Evolutionary conservation across 1,140 invertebrate genomes (phyloP).

Genomic region (Aradophagus sp.): DNA sequence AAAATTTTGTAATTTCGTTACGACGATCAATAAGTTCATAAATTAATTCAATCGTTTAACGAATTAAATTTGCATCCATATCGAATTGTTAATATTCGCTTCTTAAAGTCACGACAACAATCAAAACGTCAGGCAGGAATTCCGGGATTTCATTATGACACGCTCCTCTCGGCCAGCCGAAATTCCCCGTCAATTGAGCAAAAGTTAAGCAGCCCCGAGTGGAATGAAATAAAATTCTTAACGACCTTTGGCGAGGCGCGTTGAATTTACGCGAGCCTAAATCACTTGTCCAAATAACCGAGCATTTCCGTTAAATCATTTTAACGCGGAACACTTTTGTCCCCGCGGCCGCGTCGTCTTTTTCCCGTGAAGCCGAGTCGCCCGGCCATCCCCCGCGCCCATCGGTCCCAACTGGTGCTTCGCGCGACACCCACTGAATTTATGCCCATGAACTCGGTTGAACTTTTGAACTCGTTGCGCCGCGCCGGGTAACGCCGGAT

Average conservation of each 20-base stretch:
- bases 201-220: conserved; percentile 2
- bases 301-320: conserved; percentile 38
- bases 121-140: no score
- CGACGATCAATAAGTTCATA: no score
- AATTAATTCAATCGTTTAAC: no score
- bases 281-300: conserved; percentile 37
- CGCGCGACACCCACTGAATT: conserved; percentile 63
- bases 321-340: conserved; percentile 17
- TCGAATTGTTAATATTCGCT: no score
- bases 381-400: conserved; percentile 9
- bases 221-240: conserved; percentile 24
- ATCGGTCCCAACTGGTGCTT: conserved; percentile 26
- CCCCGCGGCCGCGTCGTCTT: conserved; percentile 2
- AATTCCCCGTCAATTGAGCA: no score
- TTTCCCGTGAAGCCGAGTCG: conserved; percentile 26
- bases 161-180: no score
- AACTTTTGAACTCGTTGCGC: conserved; percentile 69
- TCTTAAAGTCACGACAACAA: no score
- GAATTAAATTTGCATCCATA: no score
- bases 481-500: conserved; percentile 38
- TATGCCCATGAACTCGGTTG: conserved; percentile 69
- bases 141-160: no score
- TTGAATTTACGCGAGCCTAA: conserved; percentile 39
- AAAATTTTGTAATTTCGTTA: no score
- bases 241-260: conserved; percentile 24